Base-by-base conservation (phyloP, 2,113 vertebrate genomes). In the Pollachius pollachius region DNA sequence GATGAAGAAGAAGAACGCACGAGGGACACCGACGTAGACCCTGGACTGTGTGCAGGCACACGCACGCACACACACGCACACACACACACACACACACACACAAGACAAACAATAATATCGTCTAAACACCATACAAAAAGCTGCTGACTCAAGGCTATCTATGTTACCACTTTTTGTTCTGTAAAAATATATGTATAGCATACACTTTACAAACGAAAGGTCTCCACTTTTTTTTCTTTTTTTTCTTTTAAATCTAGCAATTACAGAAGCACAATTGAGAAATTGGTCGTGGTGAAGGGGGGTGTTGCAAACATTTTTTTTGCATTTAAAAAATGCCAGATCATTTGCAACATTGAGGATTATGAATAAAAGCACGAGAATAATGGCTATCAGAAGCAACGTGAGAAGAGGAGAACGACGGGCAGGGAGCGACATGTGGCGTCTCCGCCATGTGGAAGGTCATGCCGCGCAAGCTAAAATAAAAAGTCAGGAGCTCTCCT, bases 91-190 rank as follows among this genome's bases (percentile, higher is more conserved):
- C 37, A 90, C 79, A 64, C 86, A 88, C 88, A 83, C 85, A 87
- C 87, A 82, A 89, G 86, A 85, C 82, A 84, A 90, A 88, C 80
- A 84, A 86, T 81, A 89, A 89, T 86, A 89, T 86, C 88, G 81
- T 80, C 77, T 83, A 90, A 90, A 89, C 80, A 87, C 84, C 81
- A 86, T 71, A 90, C 82, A 83, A 84, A 89, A 75, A 86, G 87
- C 85, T 87, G 83, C 83, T 84, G 81, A 83, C 85, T 89, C 83
- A 84, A 90, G 81, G 81, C 85, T 84, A 87, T 87, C 83, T 85
- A 89, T 77, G 60, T 82, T 79, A 85, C 78, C 79, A 84, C 83
- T 84, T 80, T 88, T 89, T 89, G 80, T 86, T 87, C 83, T 81
- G 85, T 63, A 84, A 86, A 86, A 87, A 88, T 84, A 88, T 84